These are phyloP conservation scores for Sylvia borin DNA, from an alignment of 2,797 vertebrate genomes.

Conservation along the genomic window DNA sequence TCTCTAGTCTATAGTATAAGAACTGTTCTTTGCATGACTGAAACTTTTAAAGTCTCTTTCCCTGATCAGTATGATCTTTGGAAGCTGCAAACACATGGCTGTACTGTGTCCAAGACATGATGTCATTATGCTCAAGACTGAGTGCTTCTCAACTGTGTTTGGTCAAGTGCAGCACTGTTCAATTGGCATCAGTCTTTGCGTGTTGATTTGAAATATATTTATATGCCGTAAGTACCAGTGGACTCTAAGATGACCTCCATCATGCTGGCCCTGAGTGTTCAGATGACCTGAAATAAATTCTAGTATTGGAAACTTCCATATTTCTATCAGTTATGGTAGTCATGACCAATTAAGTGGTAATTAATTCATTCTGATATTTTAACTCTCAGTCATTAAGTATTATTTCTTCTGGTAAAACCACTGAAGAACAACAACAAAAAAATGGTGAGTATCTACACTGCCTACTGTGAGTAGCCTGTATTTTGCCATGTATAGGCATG, in stretches of 20 bases:
- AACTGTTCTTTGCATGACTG: neutral
- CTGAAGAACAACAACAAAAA: neutral
- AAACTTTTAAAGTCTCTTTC: constrained; percentile 1
- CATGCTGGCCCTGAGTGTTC: neutral
- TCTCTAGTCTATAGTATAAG: neutral
- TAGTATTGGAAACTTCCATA: neutral
- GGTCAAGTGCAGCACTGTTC: neutral
- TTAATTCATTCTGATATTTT: neutral
- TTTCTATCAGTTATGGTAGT: neutral
- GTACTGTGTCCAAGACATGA: neutral
- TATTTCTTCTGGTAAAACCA: constrained; percentile 2
- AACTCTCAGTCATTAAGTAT: neutral
- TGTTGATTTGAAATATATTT: neutral
- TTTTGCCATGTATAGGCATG: neutral
- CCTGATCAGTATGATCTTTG: neutral
- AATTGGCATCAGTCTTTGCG: neutral
- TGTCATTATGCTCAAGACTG: neutral
- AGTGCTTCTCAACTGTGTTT: neutral
- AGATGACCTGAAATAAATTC: constrained; percentile 4
- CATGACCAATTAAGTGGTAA: neutral
- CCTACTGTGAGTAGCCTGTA: neutral
- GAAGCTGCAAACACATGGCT: neutral
- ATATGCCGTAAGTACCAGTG: neutral
- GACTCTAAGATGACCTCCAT: neutral
- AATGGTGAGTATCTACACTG: neutral